Base-by-base conservation (phyloP, 2,797 vertebrate species). In the Discoglossus pictus region DNA sequence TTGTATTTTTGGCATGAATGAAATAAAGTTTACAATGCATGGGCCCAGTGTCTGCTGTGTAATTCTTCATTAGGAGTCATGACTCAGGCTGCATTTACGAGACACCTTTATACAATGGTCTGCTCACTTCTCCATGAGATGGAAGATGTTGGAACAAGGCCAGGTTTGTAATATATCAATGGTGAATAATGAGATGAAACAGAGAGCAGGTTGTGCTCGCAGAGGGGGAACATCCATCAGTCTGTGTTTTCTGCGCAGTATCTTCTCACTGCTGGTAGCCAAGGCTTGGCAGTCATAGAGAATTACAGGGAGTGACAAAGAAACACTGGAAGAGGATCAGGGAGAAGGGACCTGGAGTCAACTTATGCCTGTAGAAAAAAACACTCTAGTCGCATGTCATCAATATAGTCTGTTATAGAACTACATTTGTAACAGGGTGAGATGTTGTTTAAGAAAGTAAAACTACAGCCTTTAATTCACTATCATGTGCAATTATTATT, bases 1-100 rank as follows among this genome's bases (percentile, higher is more conserved):
- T 83, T 86, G 79, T 84, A 83, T 79, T 80, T 79, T 87, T 75
- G 73, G 88, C 85, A 88, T 89, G 89, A 85, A 82, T 82, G 75
- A 80, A 83, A 87, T 88, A 91, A 87, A 88, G 76, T 77, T 76
- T 81, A 86, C 75, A 69, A 63, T 74, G 74, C 72, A 68, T 64
- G 76, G 76, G 60, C 24, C 36, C 16, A 42, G 21, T 20, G 68
- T 51, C 44, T 51, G 23, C 10, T 1, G 61, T 51, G 25, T 64
- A 13, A 24, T 71, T 21, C 25, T 63, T 67, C 36, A 25, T n/a
- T 43, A n/a, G 35, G 16, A 63, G 27, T 7, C 5, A 8, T 17
- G 13, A 15, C 24, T 51, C 44, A 6, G n/a, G 23, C 48, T 38
- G 7, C 50, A 24, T 58, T 58, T 43, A 31, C 6, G 21, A 42